These are phyloP conservation scores for Esox lucius DNA, from an alignment of 2,797 vertebrate genomes.

Conservation along the genomic window DNA sequence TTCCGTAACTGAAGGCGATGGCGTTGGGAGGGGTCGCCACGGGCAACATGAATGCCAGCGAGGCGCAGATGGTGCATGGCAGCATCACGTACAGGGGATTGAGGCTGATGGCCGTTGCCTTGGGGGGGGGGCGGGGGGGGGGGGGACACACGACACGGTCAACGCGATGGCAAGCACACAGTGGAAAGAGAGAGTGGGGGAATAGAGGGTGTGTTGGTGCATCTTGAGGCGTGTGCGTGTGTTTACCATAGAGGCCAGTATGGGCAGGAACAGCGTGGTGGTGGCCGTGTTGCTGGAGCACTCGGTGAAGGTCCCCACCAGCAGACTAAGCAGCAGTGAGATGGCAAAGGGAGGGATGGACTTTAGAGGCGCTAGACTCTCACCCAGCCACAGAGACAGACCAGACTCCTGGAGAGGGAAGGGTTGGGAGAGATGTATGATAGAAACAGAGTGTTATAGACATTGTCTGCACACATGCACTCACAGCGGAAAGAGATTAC, in stretches of 20 bases:
- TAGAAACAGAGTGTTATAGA: neutral
- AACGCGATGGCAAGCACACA: neutral
- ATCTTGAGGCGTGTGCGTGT: neutral
- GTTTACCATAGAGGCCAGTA: conserved; percentile 88
- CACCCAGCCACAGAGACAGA: conserved; percentile 83
- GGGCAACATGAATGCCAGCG: conserved; percentile 94
- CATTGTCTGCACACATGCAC: too few relatives aligned
- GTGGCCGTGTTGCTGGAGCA: conserved; percentile 94
- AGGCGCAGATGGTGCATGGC: conserved; percentile 86
- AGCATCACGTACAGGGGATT: conserved; percentile 89
- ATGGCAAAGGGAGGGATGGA: conserved; percentile 77
- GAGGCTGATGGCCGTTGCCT: conserved; percentile 83
- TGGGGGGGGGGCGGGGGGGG: conserved; percentile 7
- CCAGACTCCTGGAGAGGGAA: conserved; percentile 73
- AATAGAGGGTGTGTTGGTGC: neutral
- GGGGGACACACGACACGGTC: too few relatives aligned
- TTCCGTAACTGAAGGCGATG: conserved; percentile 91
- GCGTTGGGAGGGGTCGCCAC: conserved; percentile 94
- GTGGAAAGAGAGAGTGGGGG: neutral
- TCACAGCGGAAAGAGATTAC: too few relatives aligned
- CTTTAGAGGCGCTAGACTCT: conserved; percentile 78
- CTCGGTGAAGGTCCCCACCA: conserved; percentile 88
- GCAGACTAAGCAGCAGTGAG: conserved; percentile 75
- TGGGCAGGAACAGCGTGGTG: conserved; percentile 90
- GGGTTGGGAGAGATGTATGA: neutral